phyloP scores from a whole-genome alignment of 2,888 invertebrate species.

The Paralinhomoeus sp. region DNA sequence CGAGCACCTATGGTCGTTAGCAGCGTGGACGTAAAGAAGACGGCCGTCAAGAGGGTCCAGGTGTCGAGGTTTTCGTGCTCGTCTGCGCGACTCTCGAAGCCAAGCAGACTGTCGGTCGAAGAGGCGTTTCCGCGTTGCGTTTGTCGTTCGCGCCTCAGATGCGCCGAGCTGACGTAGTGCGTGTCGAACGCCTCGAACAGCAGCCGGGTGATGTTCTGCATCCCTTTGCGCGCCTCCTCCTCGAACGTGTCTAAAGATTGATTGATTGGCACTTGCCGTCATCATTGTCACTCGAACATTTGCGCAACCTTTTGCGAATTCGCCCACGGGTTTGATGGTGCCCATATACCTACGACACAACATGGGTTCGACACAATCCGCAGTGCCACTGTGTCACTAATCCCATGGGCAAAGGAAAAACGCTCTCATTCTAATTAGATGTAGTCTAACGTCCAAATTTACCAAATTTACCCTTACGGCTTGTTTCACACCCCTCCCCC shows the following conservation, averaged over 20 bases:
- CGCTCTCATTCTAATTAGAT: too few species aligned
- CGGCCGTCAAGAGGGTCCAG: slow-evolving; percentile 21
- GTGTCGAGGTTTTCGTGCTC: slow-evolving; percentile 4
- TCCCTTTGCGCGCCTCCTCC: slow-evolving; percentile 12
- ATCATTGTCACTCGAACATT: too few species aligned
- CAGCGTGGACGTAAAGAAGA: slow-evolving; percentile 23
- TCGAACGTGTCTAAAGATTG: neutral
- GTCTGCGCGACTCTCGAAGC: neutral
- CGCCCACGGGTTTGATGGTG: too few species aligned
- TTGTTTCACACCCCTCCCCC: too few species aligned
- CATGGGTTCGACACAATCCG: too few species aligned
- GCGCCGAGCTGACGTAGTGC: slow-evolving; percentile 17
- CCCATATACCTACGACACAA: too few species aligned
- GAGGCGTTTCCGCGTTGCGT: neutral
- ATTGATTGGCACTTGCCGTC: too few species aligned
- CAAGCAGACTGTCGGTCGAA: neutral
- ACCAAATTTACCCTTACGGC: too few species aligned
- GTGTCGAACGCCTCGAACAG: slow-evolving; percentile 25
- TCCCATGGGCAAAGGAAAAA: too few species aligned
- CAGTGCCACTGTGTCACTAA: too few species aligned
- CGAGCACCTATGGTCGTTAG: slow-evolving; percentile 20
- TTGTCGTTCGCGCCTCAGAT: slow-evolving; percentile 7
- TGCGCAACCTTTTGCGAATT: too few species aligned
- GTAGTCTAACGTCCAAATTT: too few species aligned
- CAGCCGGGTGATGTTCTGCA: slow-evolving; percentile 19